A percentile compares a stretch with the other conserved stretches of the same genome.
phyloP scores from a whole-genome alignment of 2,888 invertebrate genomes.

The Labia minor region DNA sequence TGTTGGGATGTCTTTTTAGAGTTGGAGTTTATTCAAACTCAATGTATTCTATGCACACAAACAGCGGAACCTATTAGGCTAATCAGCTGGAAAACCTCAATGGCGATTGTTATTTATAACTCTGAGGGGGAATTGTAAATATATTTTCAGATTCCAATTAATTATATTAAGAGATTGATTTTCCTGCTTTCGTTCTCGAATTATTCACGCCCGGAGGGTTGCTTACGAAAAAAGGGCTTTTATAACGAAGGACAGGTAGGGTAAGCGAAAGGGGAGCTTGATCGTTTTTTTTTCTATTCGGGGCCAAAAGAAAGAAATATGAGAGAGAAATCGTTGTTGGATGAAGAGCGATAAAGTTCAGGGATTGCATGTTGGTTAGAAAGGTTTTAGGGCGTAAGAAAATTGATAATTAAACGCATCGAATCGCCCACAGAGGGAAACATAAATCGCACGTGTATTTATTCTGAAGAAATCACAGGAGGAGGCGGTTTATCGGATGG shows the following conservation, averaged over 20 bases:
- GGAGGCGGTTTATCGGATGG: too few relatives aligned
- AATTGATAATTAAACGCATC: not conserved
- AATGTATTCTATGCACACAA: constrained; percentile 1
- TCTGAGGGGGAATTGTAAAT: not conserved
- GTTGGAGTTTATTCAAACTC: not conserved
- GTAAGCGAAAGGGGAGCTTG: not conserved
- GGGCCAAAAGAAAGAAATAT: constrained; percentile 13
- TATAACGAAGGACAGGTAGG: not conserved
- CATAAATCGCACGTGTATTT: constrained; percentile 5
- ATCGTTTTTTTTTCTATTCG: not conserved
- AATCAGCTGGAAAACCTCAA: constrained; percentile 13
- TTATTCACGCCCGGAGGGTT: constrained; percentile 8
- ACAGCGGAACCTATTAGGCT: constrained; percentile 7
- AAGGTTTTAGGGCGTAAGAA: constrained; percentile 1
- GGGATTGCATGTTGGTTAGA: not conserved
- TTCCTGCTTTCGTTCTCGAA: not conserved
- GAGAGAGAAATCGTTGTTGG: constrained; percentile 1
- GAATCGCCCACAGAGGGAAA: not conserved
- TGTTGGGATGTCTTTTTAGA: not conserved
- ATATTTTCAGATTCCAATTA: constrained; percentile 7
- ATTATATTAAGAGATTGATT: constrained; percentile 13
- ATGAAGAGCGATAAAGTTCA: constrained; percentile 13
- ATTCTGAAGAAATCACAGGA: not conserved
- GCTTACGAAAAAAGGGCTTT: not conserved
- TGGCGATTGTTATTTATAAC: constrained; percentile 13